These are phyloP conservation scores for Digitonthophagus gazella DNA, from an alignment of 2,888 invertebrate species.

Conservation along the genomic window DNA sequence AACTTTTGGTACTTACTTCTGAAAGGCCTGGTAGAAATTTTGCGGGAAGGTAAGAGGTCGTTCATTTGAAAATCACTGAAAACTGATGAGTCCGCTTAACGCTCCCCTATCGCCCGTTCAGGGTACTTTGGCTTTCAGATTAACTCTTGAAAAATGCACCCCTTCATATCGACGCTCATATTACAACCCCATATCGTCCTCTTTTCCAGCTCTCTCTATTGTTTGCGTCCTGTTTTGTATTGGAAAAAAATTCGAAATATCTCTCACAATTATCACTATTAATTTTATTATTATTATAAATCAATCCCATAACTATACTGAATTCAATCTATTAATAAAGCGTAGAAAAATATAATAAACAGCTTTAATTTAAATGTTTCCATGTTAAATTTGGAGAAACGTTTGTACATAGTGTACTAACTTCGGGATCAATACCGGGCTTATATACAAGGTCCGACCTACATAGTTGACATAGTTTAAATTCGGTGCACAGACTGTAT, in stretches of 20 bases:
- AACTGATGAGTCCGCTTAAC: constrained; percentile 43
- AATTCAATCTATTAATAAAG: too few species aligned
- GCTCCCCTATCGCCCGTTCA: constrained; percentile 37
- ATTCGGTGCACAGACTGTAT: background rate
- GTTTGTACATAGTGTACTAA: background rate
- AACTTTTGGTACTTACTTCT: too few species aligned
- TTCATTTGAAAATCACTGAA: constrained; percentile 44
- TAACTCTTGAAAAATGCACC: constrained; percentile 43
- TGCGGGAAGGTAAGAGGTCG: constrained; percentile 32
- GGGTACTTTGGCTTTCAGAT: constrained; percentile 44
- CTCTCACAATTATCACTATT: background rate
- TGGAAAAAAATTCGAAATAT: background rate
- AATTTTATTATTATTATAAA: too few species aligned
- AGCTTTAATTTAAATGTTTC: background rate
- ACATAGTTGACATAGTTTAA: background rate
- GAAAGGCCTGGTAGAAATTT: background rate
- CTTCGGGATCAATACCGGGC: background rate
- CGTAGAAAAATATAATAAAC: too few species aligned
- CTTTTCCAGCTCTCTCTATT: background rate
- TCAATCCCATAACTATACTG: too few species aligned
- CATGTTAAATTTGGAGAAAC: background rate
- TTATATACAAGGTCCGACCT: background rate
- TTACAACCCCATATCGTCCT: constrained; percentile 23
- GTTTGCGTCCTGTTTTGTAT: background rate
- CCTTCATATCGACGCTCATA: constrained; percentile 31